phyloP scores from a whole-genome alignment of 2,113 vertebrate species.

The Carassius gibelio region DNA sequence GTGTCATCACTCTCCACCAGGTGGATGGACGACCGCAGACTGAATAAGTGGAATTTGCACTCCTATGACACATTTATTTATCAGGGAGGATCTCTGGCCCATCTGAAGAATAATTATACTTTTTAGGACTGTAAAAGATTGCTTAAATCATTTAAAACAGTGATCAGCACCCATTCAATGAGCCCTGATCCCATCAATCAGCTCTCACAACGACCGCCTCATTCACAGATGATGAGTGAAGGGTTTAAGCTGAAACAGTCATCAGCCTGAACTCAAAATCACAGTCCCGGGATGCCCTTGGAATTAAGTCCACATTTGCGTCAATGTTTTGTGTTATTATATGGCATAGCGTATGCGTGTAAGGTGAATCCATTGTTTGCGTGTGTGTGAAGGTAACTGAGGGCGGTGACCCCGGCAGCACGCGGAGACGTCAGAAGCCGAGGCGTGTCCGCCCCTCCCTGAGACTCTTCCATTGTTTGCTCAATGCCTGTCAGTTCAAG shows the following conservation, averaged over 20 bases:
- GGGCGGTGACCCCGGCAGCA: constrained; percentile 48
- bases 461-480: constrained; percentile 70
- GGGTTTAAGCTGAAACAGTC: not conserved
- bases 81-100: not conserved
- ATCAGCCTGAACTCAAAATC: not conserved
- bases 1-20: not conserved
- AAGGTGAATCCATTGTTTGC: constrained; percentile 4
- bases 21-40: not conserved
- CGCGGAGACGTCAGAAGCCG: constrained; percentile 61
- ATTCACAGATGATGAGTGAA: constrained; percentile 12
- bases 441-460: constrained; percentile 60
- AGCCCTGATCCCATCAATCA: constrained; percentile 9
- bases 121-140: not conserved
- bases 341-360: not conserved
- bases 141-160: not conserved
- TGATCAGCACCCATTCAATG: not conserved
- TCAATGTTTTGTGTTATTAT: not conserved
- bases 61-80: not conserved
- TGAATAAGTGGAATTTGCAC: not conserved
- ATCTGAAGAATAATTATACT: not conserved
- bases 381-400: constrained; percentile 5
- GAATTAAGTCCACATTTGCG: not conserved
- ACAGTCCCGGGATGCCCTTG: not conserved
- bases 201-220: not conserved
- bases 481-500: constrained; percentile 69